Evolutionary conservation across 2,888 invertebrate genomes (phyloP), one percentile per base, ranked within the genome.

Genomic region (Calliphora vomitoria): DNA sequence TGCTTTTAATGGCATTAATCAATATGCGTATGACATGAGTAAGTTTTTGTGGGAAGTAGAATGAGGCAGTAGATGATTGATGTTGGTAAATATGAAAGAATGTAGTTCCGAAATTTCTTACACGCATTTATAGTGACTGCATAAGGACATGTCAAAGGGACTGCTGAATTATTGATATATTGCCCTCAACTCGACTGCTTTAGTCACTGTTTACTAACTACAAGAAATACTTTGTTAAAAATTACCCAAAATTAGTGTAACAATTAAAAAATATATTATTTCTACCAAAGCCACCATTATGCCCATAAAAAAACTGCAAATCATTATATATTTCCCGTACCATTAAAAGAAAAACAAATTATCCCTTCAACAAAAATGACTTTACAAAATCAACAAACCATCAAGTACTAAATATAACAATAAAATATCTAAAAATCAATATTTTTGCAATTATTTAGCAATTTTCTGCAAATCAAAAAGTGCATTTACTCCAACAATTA

Each of bases 401-500:
- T 10, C 50, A 58, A 71, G 11, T 58, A 64, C 53, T 47, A 53
- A 66, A 68, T n/a, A 53, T 60, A 58, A 47, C 15, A 41, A 64
- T 35, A 18, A 53, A 38, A 72, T 4, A 55, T 53, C n/a, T 11
- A 18, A 47, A 79, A 84, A 78, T 76, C 72, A 85, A 85, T 82
- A 85, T 79, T 85, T 87, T 64, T 66, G 55, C 82, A 78, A 82
- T 87, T 87, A 87, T 85, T 79, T 76, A n/a, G 74, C 87, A 82
- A 85, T 79, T 82, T 85, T 75, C 13, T 41, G 20, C 58, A 79
- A 85, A 85, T 79, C 82, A 87, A 82, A 87, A 75, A 75, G 13
- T 75, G n/a, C 78, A 79, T 79, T 81, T 82, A 82, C 53, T 62
- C 20, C 25, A 18, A 50, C 69, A 68, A 74, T 53, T 78, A 78